Conservation (phyloP, 2,113 vertebrate genomes). For the Salvelinus namaycush region DNA sequence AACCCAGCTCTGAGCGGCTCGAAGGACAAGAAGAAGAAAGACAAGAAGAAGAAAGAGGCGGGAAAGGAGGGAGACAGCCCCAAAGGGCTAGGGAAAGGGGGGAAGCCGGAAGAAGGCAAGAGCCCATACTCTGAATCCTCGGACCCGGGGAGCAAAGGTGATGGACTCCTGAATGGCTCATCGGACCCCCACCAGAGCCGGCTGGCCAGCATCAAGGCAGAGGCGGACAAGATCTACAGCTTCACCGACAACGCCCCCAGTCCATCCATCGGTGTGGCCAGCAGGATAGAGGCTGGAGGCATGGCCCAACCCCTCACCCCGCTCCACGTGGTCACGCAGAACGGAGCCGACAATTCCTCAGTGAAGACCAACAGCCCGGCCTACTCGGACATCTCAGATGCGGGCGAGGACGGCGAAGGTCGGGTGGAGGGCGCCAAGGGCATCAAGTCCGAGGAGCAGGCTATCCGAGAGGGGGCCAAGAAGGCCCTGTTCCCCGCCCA, state of each 20-base stretch:
- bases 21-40: slow-evolving; percentile 98
- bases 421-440: slow-evolving; percentile 84
- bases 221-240: slow-evolving; percentile 96
- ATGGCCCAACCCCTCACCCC: slow-evolving; percentile 77
- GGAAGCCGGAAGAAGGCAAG: slow-evolving; percentile 84
- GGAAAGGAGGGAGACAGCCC: slow-evolving; percentile 87
- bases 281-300: slow-evolving; percentile 80
- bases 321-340: slow-evolving; percentile 84
- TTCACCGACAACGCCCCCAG: slow-evolving; percentile 94
- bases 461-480: slow-evolving; percentile 87
- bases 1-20: slow-evolving; percentile 83
- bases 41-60: slow-evolving; percentile 91
- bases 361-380: slow-evolving; percentile 93
- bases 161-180: slow-evolving; percentile 87
- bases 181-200: slow-evolving; percentile 90
- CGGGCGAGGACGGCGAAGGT: slow-evolving; percentile 90
- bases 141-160: slow-evolving; percentile 76
- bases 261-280: slow-evolving; percentile 85
- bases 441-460: slow-evolving; percentile 81
- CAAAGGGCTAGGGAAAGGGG: slow-evolving; percentile 78
- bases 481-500: slow-evolving; percentile 90
- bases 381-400: slow-evolving; percentile 95
- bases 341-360: slow-evolving; percentile 86
- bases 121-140: slow-evolving; percentile 87
- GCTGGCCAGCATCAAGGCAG: slow-evolving; percentile 93